Evolutionary conservation across 2,797 vertebrate genomes (phyloP).

Genomic region (Australoheros facetus): DNA sequence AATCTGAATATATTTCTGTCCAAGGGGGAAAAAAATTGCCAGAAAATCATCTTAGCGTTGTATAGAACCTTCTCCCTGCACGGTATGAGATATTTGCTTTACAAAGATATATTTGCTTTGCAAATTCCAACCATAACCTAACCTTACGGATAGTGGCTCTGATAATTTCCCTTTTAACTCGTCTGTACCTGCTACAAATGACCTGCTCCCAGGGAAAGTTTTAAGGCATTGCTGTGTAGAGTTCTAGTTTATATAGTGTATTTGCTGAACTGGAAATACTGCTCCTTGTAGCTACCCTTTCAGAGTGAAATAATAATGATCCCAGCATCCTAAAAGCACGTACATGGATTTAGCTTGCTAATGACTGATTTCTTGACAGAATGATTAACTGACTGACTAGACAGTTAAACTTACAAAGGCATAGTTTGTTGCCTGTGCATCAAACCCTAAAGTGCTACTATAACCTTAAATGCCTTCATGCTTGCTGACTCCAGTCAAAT

Average conservation of each 20-base stretch:
- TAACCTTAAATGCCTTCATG: conserved; percentile 70
- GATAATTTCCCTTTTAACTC: background rate
- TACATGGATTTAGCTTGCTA: conserved; percentile 32
- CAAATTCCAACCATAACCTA: conserved; percentile 11
- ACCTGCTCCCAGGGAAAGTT: background rate
- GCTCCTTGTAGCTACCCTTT: conserved; percentile 4
- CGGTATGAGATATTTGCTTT: background rate
- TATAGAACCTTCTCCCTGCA: background rate
- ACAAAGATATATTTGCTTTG: background rate
- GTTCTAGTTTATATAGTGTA: conserved; percentile 6
- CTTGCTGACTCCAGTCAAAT: conserved; percentile 61
- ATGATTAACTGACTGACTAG: conserved; percentile 50
- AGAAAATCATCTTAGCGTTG: too few relatives aligned
- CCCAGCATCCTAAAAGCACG: conserved; percentile 43
- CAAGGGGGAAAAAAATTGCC: background rate
- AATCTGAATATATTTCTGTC: background rate
- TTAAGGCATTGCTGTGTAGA: conserved; percentile 1
- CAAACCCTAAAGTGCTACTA: conserved; percentile 47
- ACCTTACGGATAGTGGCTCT: background rate
- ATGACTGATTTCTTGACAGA: conserved; percentile 51
- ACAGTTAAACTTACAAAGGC: conserved; percentile 51
- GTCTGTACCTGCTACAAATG: conserved; percentile 24
- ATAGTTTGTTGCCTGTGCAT: conserved; percentile 48
- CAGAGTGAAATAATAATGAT: conserved; percentile 36
- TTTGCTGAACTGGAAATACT: conserved; percentile 26